Base-by-base conservation (phyloP, 2,888 invertebrate genomes). In the Heterodera filipjevi region DNA sequence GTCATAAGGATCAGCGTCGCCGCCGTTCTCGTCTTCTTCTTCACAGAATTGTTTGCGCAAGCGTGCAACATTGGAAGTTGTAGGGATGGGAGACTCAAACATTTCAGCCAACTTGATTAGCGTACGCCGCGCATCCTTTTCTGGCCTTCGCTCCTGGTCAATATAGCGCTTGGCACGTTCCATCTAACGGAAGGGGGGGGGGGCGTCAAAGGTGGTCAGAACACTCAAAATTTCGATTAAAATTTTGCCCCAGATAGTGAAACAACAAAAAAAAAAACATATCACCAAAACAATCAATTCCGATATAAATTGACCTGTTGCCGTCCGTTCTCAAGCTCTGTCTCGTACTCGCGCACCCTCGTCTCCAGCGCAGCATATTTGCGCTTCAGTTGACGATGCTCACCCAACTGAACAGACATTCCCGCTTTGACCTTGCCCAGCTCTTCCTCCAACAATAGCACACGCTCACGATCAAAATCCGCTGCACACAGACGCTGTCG, bases 401-500 rank as follows among this genome's bases (percentile, higher is more conserved):
- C 66, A 19, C 75, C 32, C 3, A 33, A 22, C 19, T 75, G 53
- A 6, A 33, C 5, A 22, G 68, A 27, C 32, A 53, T 27, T 39
- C 33, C 75, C 32, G 66, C n/a, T 14, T 75, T 75, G 30, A 75
- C 16, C 6, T 53, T 44, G 46, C n/a, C 16, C 19, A 75, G 3
- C 59, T 75, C 75, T 30, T 75, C 75, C 68, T 75, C 75, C 32
- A 68, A 22, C 19, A 27, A 49, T 22, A 30, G 30, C n/a, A 75
- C 66, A 10, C 46, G 64, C 30, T 19, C 44, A 32, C 39, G 68
- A 3, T 75, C 75, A 27, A 75, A n/a, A 64, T 75, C 75, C 2
- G 75, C 75, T 22, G 32, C 33, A 27, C 75, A 75, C 12, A 75
- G 22, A 27, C 75, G 75, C 68, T 75, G 75, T n/a, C 59, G 64